Base-by-base conservation (phyloP, 2,888 invertebrate species). In the Clitarchus hookeri region DNA sequence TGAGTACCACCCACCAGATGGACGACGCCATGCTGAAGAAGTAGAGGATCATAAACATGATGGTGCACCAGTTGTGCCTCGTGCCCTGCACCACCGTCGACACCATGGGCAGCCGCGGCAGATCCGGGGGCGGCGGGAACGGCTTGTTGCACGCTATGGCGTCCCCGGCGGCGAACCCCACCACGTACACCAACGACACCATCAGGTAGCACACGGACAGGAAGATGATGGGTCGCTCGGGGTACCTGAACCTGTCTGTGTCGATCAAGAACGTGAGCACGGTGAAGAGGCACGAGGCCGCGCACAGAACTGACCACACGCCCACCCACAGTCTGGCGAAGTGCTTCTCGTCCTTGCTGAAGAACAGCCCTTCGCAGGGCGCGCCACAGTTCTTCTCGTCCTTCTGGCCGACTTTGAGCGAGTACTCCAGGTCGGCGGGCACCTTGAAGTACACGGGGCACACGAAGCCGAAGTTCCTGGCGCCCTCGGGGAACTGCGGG, bases 1-100 rank as follows among this genome's bases (percentile, higher is more conserved):
- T 98, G 90, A 99, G 93, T 89, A 98, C 95, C 85, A 98, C 98
- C 98, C 98, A 99, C 98, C 99, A 98, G 90, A 98, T 97, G 91
- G 97, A 97, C 83, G 97, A 97, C 44, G 98, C 98, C 97, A 98
- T 98, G 91, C 97, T 96, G 91, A 98, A 98, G 93, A 98, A 98
- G 92, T 98, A 98, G 83, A 98, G 94, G 90, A 98, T 94, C 98
- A 99, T 98, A 92, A 99, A 99, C 86, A 98, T 94, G 88, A 99
- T 96, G 77, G 98, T 98, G 92, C 98, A 99, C 90, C 94, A 92
- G 91, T 96, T 95, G 91, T 95, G 95, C 90, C 95, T 96, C 87
- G 96, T 96, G 90, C 97, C 98, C 92, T 98, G 98, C 27, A 97
- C 96, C 89, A 97, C 96, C 83, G 96, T 95, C 89, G 96, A 95